A percentile compares a stretch with the other conserved stretches of the same genome.
These are phyloP conservation scores for Polyodon spathula DNA, from an alignment of 2,113 vertebrate species.

Conservation along the genomic window DNA sequence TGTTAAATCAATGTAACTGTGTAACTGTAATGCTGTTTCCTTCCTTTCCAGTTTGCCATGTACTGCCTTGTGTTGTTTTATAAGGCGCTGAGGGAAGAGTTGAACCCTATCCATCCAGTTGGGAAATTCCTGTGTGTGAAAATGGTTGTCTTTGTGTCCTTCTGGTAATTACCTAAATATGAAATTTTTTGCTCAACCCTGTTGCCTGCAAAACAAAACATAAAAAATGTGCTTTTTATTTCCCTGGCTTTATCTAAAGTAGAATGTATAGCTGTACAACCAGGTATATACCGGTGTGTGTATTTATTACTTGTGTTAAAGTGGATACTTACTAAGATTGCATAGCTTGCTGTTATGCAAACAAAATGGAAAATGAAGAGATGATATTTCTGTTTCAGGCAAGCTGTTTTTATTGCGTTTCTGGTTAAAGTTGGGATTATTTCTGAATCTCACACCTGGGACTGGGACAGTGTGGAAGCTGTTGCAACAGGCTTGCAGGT, in stretches of 20 bases:
- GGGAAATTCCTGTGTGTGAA: slow-evolving; percentile 97
- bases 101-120: slow-evolving; percentile 86
- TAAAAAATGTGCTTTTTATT: too few relatives aligned
- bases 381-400: slow-evolving; percentile 75
- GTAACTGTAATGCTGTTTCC: slow-evolving; percentile 2
- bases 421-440: slow-evolving; percentile 91
- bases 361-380: too few relatives aligned
- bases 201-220: too few relatives aligned
- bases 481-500: slow-evolving; percentile 94
- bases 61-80: slow-evolving; percentile 97
- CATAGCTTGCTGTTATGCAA: too few relatives aligned
- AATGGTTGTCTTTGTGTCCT: slow-evolving; percentile 94
- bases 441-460: slow-evolving; percentile 82
- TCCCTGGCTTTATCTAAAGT: too few relatives aligned
- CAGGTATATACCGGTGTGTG: too few relatives aligned
- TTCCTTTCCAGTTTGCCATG: slow-evolving; percentile 82
- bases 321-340: too few relatives aligned
- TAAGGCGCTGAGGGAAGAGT: slow-evolving; percentile 80
- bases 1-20: too few relatives aligned
- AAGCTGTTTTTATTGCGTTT: slow-evolving; percentile 87
- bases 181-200: background rate
- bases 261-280: too few relatives aligned
- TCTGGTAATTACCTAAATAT: slow-evolving; percentile 68
- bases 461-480: slow-evolving; percentile 88
- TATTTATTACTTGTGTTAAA: too few relatives aligned